Base-by-base conservation (phyloP, 2,888 invertebrate genomes). In the Drepanosiphum platanoidis region DNA sequence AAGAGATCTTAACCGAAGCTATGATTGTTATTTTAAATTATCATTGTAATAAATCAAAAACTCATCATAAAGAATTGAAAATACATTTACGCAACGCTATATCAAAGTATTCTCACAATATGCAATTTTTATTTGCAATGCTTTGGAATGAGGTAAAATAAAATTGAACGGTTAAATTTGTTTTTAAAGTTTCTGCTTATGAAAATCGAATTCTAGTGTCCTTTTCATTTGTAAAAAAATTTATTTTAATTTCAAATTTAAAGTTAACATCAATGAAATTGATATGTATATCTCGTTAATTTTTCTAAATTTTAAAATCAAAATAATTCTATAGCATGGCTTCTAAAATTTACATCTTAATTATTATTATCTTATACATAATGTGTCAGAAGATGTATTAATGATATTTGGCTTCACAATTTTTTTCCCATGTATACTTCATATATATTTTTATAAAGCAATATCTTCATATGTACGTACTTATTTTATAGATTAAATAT, bases 61-160 rank as follows among this genome's bases (percentile, higher is more conserved):
- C 87, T 8, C 66, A 86, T 22, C 87, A 86, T 78, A 75, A 86
- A 34, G 79, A 87, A 42, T 75, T 87, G n/a, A 83, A 86, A 84
- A 89, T 90, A 39, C 90, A 90, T 32, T 87, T 91, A 46, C 88
- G 88, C 66, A 88, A 89, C 42, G 91, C 91, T 0, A 87, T 92
- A 1, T 88, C 89, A 11, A 90, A 90, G 46, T 93, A 91, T 89
- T 93, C 93, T 0, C 91, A 92, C 86, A 94, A 94, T 89, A 89
- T 93, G 79, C 91, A 90, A 86, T 88, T 93, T 13, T 89, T 93
- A 39, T 91, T 92, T 52, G 89, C 91, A 30, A 89, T 91, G 86
- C 90, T 91, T n/a, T 90, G 90, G 86, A 89, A 91, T 82, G 91
- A 92, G 89, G 91, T 91, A 88, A 86, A 86, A 86, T 34, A 22